These are phyloP conservation scores for Toxonevra muliebris DNA, from an alignment of 2,888 invertebrate species.

Conservation along the genomic window DNA sequence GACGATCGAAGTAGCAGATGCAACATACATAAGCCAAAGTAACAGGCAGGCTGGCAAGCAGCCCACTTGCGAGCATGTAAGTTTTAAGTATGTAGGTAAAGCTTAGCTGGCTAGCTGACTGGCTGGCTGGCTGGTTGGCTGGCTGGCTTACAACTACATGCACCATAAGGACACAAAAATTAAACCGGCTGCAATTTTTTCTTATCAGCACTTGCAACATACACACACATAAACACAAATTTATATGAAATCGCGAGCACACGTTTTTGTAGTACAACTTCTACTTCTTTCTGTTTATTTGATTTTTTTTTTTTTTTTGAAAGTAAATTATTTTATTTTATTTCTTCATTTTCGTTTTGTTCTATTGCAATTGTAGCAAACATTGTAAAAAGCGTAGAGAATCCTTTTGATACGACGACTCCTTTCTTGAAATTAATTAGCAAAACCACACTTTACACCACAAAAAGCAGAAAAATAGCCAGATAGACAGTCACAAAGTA, in stretches of 20 bases:
- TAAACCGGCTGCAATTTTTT: too few relatives aligned
- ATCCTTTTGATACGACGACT: too few relatives aligned
- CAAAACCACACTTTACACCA: conserved; percentile 13
- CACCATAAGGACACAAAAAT: too few relatives aligned
- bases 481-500: too few relatives aligned
- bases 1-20: too few relatives aligned
- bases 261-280: neutral
- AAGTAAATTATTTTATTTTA: neutral
- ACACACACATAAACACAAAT: neutral
- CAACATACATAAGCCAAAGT: too few relatives aligned
- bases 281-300: neutral
- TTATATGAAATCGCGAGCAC: neutral
- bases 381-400: neutral
- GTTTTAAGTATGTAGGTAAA: too few relatives aligned
- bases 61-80: too few relatives aligned
- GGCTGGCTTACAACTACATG: too few relatives aligned
- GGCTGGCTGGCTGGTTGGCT: too few relatives aligned
- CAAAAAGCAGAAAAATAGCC: neutral
- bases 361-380: neutral
- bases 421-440: conserved; percentile 24
- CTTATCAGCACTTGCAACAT: neutral
- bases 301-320: neutral
- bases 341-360: neutral
- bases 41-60: too few relatives aligned
- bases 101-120: too few relatives aligned